Evolutionary conservation across 2,113 vertebrate genomes (phyloP), one percentile per base, ranked within the genome.

Genomic region (Ciconia stormi): DNA sequence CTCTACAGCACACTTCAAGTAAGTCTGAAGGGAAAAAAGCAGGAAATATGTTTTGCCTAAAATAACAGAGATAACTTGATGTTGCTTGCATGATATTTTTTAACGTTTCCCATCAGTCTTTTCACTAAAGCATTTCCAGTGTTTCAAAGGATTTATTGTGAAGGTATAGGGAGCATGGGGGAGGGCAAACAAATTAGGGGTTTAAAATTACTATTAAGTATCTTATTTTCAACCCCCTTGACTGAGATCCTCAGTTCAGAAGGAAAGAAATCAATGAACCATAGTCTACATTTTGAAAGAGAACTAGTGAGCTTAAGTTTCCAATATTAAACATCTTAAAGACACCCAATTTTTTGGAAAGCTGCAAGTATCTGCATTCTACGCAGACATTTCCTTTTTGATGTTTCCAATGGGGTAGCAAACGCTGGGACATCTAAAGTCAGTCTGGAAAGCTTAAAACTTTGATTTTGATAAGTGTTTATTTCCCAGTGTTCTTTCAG

Each of bases 131-230:
- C 71, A 10, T 78, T 95, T 50, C 93, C 89, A 91, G 81, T 95
- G 95, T 95, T 96, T 96, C 87, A 96, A 96, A 97, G 95, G 91
- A 93, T 97, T 97, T 90, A 96, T 97, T 97, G 96, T 97, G 87
- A 73, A 80, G 93, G 77, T 94, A 53, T 87, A 62, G 82, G 83
- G 87, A 69, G 76, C 32, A 1, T 79, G 83, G 89, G 92, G 91
- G 91, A 95, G 92, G 84, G 91, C 66, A 90, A 82, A 94, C 94
- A 96, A 97, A 95, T 93, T 91, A 90, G 61, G 79, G 92, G 95
- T 97, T 96, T 97, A 96, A 96, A 95, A 95, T 97, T 96, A 96
- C 95, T 87, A 93, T 96, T 78, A 95, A 94, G 95, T 94, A 91
- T 97, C 96, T 95, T 94, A 94, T 84, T 97, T 93, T 94, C 94